Evolutionary conservation across 2,113 vertebrate genomes (phyloP).

Genomic region (Dermatemys mawii): DNA sequence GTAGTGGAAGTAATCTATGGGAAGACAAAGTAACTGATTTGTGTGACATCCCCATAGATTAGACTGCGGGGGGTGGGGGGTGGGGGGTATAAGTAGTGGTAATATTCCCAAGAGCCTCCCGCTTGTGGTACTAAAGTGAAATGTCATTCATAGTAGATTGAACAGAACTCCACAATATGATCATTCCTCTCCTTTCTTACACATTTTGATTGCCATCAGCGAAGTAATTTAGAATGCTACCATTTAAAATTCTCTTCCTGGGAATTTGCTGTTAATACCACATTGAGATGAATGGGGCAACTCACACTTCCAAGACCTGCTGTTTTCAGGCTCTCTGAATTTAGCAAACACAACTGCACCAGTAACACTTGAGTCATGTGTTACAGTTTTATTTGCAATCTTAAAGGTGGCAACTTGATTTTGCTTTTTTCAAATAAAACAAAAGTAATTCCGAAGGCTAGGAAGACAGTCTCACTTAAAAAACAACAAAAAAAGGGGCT

Average conservation of each 20-base stretch:
- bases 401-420: not conserved
- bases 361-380: not conserved
- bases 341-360: not conserved
- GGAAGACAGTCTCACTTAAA: not conserved
- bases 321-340: not conserved
- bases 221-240: not conserved
- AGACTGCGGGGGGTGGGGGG: too few species aligned
- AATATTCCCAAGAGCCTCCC: not conserved
- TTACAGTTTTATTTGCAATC: conserved; percentile 1
- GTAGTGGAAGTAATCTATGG: too few species aligned
- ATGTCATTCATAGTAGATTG: not conserved
- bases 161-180: not conserved
- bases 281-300: not conserved
- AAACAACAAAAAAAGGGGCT: not conserved
- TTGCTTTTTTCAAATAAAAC: not conserved
- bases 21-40: too few species aligned
- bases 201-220: not conserved
- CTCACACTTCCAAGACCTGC: not conserved
- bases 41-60: not conserved
- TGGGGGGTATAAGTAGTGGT: not conserved
- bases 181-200: not conserved
- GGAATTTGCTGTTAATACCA: not conserved
- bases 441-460: not conserved
- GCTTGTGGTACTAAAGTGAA: not conserved
- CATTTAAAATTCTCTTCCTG: not conserved